phyloP scores from a whole-genome alignment of 2,113 vertebrate genomes.

The Hemibagrus wyckioides region DNA sequence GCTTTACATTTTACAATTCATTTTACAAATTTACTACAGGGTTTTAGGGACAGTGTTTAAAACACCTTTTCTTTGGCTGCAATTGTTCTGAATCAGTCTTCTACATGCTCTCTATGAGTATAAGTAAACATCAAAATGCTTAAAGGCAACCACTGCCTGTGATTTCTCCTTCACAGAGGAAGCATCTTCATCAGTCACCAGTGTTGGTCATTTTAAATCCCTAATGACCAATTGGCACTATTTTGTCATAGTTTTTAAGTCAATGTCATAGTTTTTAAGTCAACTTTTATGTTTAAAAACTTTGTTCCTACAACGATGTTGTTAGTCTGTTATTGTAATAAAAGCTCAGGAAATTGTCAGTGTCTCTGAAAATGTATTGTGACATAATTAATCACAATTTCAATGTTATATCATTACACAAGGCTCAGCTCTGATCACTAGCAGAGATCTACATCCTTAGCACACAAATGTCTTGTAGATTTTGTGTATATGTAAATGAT shows the following conservation, averaged over 20 bases:
- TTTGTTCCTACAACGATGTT: neutral
- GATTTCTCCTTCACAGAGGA: neutral
- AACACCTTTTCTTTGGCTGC: too few relatives aligned
- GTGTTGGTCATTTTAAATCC: neutral
- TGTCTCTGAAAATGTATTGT: neutral
- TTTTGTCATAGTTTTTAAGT: neutral
- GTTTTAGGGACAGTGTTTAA: too few relatives aligned
- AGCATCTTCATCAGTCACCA: neutral
- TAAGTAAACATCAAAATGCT: neutral
- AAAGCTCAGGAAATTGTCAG: neutral
- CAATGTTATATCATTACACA: neutral
- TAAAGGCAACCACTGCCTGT: neutral
- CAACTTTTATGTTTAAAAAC: too few relatives aligned
- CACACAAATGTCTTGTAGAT: neutral
- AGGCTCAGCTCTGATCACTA: neutral
- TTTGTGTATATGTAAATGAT: too few relatives aligned
- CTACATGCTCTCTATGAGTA: too few relatives aligned
- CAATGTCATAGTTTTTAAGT: too few relatives aligned
- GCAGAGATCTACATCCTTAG: neutral
- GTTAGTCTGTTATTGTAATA: neutral
- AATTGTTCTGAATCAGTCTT: neutral
- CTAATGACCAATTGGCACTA: neutral
- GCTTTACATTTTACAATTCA: too few relatives aligned
- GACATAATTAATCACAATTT: neutral
- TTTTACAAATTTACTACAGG: too few relatives aligned